These are phyloP conservation scores for Volucella bombylans DNA, from an alignment of 2,888 invertebrate genomes.

Conservation along the genomic window DNA sequence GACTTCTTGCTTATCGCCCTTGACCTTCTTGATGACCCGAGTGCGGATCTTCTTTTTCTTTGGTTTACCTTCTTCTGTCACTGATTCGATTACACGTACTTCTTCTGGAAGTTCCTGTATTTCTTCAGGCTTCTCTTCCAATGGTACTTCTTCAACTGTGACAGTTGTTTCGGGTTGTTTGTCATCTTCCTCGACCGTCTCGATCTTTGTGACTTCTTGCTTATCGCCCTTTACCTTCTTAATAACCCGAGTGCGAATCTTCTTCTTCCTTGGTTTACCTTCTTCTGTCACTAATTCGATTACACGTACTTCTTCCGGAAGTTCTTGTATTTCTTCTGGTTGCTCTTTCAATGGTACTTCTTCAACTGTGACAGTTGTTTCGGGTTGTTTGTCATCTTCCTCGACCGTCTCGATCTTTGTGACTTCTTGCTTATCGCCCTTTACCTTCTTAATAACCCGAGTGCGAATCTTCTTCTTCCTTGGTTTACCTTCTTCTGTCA, in stretches of 20 bases:
- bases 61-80: constrained; percentile 47
- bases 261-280: constrained; percentile 33
- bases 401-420: constrained; percentile 56
- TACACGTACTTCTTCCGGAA: constrained; percentile 27
- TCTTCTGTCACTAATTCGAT: constrained; percentile 14
- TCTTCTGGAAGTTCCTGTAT: constrained; percentile 44
- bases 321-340: constrained; percentile 17
- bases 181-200: constrained; percentile 37
- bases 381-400: constrained; percentile 50
- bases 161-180: constrained; percentile 42
- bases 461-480: too few relatives aligned
- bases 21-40: constrained; percentile 46
- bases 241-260: constrained; percentile 25
- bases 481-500: too few relatives aligned
- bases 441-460: background rate
- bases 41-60: constrained; percentile 49
- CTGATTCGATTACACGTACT: constrained; percentile 30
- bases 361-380: constrained; percentile 38
- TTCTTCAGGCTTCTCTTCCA: constrained; percentile 49
- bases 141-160: constrained; percentile 42
- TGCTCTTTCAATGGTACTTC: constrained; percentile 25
- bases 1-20: constrained; percentile 56
- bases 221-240: constrained; percentile 32
- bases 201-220: constrained; percentile 44
- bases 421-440: constrained; percentile 57